These are phyloP conservation scores for Mycteria americana DNA, from an alignment of 2,797 vertebrate genomes.

Conservation along the genomic window DNA sequence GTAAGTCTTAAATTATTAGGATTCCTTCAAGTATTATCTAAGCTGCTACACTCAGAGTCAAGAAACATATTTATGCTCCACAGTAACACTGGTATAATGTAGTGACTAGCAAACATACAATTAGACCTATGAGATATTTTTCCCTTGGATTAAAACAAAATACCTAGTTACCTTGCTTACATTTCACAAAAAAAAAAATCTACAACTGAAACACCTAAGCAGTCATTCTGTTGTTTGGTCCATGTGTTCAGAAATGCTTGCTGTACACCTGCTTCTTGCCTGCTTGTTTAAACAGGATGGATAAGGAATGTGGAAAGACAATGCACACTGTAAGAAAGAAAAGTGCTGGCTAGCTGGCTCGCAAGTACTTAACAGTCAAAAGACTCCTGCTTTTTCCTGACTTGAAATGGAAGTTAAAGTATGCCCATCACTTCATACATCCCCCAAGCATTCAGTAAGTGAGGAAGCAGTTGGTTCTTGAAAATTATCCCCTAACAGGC, in stretches of 20 bases:
- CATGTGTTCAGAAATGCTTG: neutral
- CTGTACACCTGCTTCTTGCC: neutral
- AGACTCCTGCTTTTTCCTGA: neutral
- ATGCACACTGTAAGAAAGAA: neutral
- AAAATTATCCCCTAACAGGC: neutral
- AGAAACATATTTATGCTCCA: neutral
- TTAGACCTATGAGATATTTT: neutral
- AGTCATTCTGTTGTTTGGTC: neutral
- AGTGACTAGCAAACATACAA: neutral
- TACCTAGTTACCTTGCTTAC: neutral
- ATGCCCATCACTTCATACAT: neutral
- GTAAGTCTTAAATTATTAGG: neutral
- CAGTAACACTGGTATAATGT: neutral
- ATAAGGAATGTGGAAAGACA: neutral
- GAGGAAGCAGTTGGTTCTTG: neutral
- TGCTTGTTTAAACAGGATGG: neutral
- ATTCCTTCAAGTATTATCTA: neutral
- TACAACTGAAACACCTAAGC: neutral
- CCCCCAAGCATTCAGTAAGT: neutral
- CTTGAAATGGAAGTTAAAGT: neutral
- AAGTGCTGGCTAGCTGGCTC: neutral
- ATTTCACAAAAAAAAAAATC: neutral
- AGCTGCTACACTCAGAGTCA: neutral
- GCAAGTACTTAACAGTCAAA: neutral
- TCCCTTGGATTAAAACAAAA: neutral